phyloP scores from a whole-genome alignment of 2,888 invertebrate species.

The Itoplectis maculator region DNA sequence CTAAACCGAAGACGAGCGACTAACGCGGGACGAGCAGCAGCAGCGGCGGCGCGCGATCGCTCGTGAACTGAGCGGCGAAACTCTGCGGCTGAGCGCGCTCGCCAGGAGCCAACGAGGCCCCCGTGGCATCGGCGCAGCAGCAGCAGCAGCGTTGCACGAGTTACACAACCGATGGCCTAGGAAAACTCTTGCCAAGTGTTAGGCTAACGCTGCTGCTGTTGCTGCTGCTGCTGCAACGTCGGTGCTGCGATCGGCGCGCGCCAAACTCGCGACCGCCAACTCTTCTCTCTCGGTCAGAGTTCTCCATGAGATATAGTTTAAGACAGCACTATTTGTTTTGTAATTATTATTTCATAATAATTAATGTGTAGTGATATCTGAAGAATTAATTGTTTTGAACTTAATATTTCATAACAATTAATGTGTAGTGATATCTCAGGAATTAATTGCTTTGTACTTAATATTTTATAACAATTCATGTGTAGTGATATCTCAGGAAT shows the following conservation, averaged over 20 bases:
- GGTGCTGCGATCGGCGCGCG: conserved; percentile 30
- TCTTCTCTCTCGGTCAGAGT: too few relatives aligned
- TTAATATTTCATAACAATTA: too few relatives aligned
- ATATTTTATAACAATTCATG: too few relatives aligned
- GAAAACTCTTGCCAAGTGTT: conserved; percentile 68
- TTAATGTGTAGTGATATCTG: too few relatives aligned
- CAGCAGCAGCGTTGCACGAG: conserved; percentile 22
- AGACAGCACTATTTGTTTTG: too few relatives aligned
- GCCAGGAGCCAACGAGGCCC: conserved; percentile 60
- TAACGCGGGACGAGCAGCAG: conserved; percentile 37
- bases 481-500: too few relatives aligned
- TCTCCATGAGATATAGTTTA: too few relatives aligned
- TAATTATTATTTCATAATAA: too few relatives aligned
- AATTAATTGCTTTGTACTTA: too few relatives aligned
- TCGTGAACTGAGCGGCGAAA: conserved; percentile 21
- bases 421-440: too few relatives aligned
- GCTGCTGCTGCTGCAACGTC: conserved; percentile 31
- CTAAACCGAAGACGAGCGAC: conserved; percentile 54
- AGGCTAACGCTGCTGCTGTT: conserved; percentile 45
- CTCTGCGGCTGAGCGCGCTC: conserved; percentile 29
- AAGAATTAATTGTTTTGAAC: too few relatives aligned
- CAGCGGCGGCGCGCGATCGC: conserved; percentile 46
- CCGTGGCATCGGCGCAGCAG: too few relatives aligned
- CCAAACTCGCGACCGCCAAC: conserved; percentile 27
- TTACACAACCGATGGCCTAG: conserved; percentile 66